phyloP scores from a whole-genome alignment of 2,113 vertebrate genomes.

The Anthoscopus minutus region DNA sequence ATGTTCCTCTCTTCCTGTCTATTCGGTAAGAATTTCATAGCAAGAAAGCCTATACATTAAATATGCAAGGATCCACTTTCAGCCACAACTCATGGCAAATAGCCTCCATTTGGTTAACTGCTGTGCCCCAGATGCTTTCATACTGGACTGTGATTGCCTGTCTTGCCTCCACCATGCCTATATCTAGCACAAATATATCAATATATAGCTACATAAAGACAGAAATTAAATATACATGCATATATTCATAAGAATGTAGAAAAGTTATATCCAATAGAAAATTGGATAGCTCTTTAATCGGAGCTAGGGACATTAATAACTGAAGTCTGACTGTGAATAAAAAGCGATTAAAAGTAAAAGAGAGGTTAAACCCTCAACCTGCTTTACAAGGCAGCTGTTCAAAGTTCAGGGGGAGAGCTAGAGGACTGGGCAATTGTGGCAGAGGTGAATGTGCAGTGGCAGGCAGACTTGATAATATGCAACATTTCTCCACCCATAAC shows the following conservation, averaged over 20 bases:
- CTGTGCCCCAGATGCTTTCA: background rate
- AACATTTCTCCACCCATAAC: background rate
- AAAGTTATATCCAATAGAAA: background rate
- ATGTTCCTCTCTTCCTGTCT: background rate
- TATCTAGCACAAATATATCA: background rate
- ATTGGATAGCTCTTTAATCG: background rate
- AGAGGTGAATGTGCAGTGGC: background rate
- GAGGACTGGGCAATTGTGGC: background rate
- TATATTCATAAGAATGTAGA: background rate
- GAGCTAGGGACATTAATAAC: background rate
- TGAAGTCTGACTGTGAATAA: background rate
- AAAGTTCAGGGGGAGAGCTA: background rate
- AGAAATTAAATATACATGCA: background rate
- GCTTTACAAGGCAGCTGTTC: background rate
- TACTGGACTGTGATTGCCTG: background rate
- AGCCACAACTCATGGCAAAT: background rate
- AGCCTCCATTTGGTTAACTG: background rate
- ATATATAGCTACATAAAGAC: background rate
- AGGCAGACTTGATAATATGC: background rate
- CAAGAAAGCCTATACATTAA: background rate
- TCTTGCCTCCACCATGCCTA: background rate
- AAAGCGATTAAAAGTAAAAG: background rate
- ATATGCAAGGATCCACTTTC: background rate
- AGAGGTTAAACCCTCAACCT: background rate
- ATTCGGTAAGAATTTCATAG: background rate